Conservation (phyloP, 1,140 invertebrate species). For the Geopemphigus sp. region DNA sequence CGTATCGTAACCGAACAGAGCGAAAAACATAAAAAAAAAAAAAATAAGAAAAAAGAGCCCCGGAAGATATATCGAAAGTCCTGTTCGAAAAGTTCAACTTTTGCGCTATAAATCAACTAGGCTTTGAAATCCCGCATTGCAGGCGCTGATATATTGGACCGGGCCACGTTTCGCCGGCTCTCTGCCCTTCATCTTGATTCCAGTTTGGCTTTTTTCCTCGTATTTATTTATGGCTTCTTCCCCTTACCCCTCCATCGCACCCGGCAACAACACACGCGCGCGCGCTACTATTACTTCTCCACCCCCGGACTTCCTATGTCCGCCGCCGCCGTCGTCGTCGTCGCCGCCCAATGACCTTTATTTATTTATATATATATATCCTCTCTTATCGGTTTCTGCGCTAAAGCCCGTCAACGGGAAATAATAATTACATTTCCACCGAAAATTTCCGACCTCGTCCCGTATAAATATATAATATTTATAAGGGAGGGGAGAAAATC, state of each 20-base stretch:
- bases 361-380: no score
- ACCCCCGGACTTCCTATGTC: neutral
- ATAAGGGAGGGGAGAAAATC: neutral
- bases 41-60: slow-evolving; percentile 2
- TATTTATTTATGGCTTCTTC: slow-evolving; percentile 46
- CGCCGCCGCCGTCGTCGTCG: slow-evolving; percentile 19
- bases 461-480: neutral
- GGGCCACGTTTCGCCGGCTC: slow-evolving; percentile 48
- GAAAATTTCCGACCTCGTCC: neutral
- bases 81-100: slow-evolving; percentile 49
- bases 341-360: slow-evolving; percentile 40
- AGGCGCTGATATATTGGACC: slow-evolving; percentile 49
- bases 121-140: slow-evolving; percentile 50
- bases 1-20: slow-evolving; percentile 38
- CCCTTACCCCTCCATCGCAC: neutral
- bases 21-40: slow-evolving; percentile 42
- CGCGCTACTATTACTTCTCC: neutral
- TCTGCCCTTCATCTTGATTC: slow-evolving; percentile 49
- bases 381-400: slow-evolving; percentile 33
- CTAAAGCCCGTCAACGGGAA: slow-evolving; percentile 21
- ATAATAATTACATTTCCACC: slow-evolving; percentile 29
- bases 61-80: slow-evolving; percentile 47
- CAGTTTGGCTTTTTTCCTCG: slow-evolving; percentile 48
- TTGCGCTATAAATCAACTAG: slow-evolving; percentile 49
- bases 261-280: neutral